Base-by-base conservation (phyloP, 2,888 invertebrate species). In the Euplagia quadripunctaria region DNA sequence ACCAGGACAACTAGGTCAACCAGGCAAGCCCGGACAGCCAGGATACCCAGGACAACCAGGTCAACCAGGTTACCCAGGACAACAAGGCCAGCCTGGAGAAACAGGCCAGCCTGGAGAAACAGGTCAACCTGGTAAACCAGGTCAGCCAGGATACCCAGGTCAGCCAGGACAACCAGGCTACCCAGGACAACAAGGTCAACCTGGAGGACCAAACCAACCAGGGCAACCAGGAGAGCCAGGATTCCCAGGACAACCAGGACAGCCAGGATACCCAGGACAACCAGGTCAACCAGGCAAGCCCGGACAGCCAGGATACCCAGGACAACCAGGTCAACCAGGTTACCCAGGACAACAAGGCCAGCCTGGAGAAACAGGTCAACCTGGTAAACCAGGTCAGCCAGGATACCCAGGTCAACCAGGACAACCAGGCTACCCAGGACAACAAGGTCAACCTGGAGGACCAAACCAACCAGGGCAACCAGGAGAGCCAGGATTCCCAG, bases 221-320 rank as follows among this genome's bases (percentile, higher is more conserved):
- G 87, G 86, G 58, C 76, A 82, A 31, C 79, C 91, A 41, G 82
- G 70, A 7, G 17, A 73, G 0, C 97, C 97, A 0, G 85, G 83
- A 7, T 77, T 79, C 14, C 86, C 90, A 16, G 85, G 84, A 42
- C 89, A 42, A 83, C 17, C 20, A 11, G 67, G 84, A 43, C 31
- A 77, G 0, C 84, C 86, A 51, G 82, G 84, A 0, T 41, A 76
- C 11, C 90, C 86, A 41, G 88, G 87, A 42, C 42, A 77, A 7
- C 85, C 86, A 17, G 86, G 87, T 2, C 16, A 79, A 82, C 80
- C 79, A 58, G 79, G 83, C 12, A 61, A 75, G 0, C 80, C 81
- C 6, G 78, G 82, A 20, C 70, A 78, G 0, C 83, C 82, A 4
- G 82, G 81, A 0, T 12, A 75, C 0, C 82, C 83, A 51, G 81